A percentile compares a stretch with the other conserved stretches of the same genome.
These are phyloP conservation scores for Osmerus eperlanus DNA, from an alignment of 2,113 vertebrate genomes.

Conservation along the genomic window DNA sequence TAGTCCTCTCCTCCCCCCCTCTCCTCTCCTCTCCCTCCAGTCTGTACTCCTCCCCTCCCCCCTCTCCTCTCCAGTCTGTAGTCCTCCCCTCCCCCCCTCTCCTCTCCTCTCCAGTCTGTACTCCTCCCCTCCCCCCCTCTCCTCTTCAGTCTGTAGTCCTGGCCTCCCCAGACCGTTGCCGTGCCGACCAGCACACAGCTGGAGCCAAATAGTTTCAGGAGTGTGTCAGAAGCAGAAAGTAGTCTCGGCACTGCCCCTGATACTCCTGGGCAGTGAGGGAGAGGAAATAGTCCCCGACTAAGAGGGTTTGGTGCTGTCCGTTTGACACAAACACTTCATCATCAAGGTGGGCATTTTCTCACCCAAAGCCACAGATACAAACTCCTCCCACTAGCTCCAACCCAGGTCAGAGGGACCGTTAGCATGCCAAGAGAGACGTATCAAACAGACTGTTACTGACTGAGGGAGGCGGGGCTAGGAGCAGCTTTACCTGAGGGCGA, in stretches of 20 bases:
- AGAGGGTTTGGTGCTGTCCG: neutral
- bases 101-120: neutral
- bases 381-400: too few relatives aligned
- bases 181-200: constrained; percentile 41
- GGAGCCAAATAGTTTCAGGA: constrained; percentile 43
- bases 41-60: constrained; percentile 16
- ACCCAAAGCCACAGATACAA: too few relatives aligned
- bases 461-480: neutral
- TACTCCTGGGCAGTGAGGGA: neutral
- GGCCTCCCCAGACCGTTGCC: constrained; percentile 25
- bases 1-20: constrained; percentile 13
- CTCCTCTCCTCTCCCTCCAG: neutral
- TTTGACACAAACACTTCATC: neutral
- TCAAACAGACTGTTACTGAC: too few relatives aligned
- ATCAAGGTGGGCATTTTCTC: neutral
- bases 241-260: constrained; percentile 14
- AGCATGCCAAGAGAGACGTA: too few relatives aligned
- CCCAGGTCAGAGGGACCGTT: too few relatives aligned
- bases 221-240: constrained; percentile 48
- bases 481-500: constrained; percentile 51
- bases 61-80: neutral
- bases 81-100: constrained; percentile 14
- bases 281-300: neutral
- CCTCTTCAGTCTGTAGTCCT: neutral
- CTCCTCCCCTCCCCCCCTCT: constrained; percentile 16